phyloP scores from a whole-genome alignment of 2,888 invertebrate genomes.

The Allophyes oxyacanthae region DNA sequence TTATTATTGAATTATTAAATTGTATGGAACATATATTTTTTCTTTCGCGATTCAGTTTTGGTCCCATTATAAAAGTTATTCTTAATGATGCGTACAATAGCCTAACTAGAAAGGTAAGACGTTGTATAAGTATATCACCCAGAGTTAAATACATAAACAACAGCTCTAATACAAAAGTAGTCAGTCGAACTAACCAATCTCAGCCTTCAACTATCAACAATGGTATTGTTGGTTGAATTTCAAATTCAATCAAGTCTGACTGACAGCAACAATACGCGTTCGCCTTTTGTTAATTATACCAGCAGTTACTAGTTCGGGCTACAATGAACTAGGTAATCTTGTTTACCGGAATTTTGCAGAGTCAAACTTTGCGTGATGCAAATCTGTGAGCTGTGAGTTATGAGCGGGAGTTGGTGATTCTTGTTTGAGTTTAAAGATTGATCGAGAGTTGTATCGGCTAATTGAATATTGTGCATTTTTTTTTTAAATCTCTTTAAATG shows the following conservation, averaged over 20 bases:
- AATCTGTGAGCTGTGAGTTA: slow-evolving; percentile 53
- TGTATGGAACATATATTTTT: too few species aligned
- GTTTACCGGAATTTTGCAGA: slow-evolving; percentile 70
- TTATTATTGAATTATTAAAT: too few species aligned
- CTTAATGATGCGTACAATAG: too few species aligned
- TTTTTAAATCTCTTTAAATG: too few species aligned
- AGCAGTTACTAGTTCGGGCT: slow-evolving; percentile 60
- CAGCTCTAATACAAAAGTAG: too few species aligned
- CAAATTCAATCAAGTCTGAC: slow-evolving; percentile 60
- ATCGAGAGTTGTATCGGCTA: slow-evolving; percentile 4
- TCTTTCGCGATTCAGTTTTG: too few species aligned
- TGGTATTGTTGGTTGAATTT: slow-evolving; percentile 45
- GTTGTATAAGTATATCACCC: too few species aligned
- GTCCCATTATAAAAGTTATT: too few species aligned
- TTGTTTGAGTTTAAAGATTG: slow-evolving; percentile 31
- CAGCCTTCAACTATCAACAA: slow-evolving; percentile 15
- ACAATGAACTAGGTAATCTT: slow-evolving; percentile 73
- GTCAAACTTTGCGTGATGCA: slow-evolving; percentile 67
- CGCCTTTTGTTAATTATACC: slow-evolving; percentile 69
- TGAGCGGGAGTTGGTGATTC: slow-evolving; percentile 28
- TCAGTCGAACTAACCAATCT: slow-evolving; percentile 8
- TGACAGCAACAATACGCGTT: slow-evolving; percentile 60
- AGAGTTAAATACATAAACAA: too few species aligned
- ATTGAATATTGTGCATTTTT: not conserved
- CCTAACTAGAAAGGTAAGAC: too few species aligned